These are phyloP conservation scores for Agriotes lineatus DNA, from an alignment of 2,888 invertebrate genomes.

Conservation along the genomic window DNA sequence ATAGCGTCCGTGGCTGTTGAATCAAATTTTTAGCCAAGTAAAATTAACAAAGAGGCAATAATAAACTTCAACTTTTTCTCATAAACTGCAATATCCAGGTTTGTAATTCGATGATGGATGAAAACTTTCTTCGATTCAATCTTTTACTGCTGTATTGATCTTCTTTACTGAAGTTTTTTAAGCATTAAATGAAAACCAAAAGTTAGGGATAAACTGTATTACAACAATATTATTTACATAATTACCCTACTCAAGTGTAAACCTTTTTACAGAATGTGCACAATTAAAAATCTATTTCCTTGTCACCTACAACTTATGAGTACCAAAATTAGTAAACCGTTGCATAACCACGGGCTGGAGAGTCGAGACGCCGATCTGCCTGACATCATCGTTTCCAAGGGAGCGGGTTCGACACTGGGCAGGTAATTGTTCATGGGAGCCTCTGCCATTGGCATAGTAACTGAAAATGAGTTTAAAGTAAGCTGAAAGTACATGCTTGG, in stretches of 20 bases:
- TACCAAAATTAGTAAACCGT: not conserved
- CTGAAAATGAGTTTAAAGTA: not conserved
- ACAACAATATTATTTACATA: constrained; percentile 16
- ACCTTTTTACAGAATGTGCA: constrained; percentile 26
- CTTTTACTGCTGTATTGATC: too few species aligned
- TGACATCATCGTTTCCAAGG: constrained; percentile 36
- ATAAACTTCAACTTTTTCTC: too few species aligned
- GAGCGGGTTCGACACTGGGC: constrained; percentile 37
- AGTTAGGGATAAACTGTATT: too few species aligned
- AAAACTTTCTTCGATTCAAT: too few species aligned
- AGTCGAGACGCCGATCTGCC: constrained; percentile 12
- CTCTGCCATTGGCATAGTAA: constrained; percentile 26
- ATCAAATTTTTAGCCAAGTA: too few species aligned
- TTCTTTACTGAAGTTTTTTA: too few species aligned
- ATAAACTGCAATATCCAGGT: too few species aligned
- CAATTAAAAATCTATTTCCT: not conserved
- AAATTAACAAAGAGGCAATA: too few species aligned
- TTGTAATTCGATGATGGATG: too few species aligned
- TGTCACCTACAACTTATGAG: constrained; percentile 24
- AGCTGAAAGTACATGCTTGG: not conserved
- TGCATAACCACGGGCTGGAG: not conserved
- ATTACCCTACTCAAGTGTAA: constrained; percentile 18
- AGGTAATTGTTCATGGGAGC: constrained; percentile 27
- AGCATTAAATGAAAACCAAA: too few species aligned
- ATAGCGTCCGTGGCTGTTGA: too few species aligned